Base-by-base conservation (phyloP, 1,140 invertebrate species). In the Orius insidiosus region DNA sequence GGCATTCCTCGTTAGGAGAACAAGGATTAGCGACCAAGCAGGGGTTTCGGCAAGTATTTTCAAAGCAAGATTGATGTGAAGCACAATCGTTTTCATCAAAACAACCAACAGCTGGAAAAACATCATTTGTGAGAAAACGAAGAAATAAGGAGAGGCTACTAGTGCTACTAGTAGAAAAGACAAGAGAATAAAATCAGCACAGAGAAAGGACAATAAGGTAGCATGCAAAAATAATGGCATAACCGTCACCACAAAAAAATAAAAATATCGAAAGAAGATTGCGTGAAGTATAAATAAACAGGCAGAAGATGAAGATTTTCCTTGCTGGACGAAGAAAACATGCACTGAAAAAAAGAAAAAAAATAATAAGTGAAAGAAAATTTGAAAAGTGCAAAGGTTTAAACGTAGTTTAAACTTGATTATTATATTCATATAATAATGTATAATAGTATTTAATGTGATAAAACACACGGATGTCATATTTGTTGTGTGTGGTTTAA, bases 21-120 rank as follows among this genome's bases (percentile, higher is more conserved):
- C 82, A 86, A 1, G 79, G 78, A 55, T 79, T 81, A 11, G 69
- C 65, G 45, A 69, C 61, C 9, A 65, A 65, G 58, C 80, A 84
- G 9, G 79, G 80, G 60, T 83, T 84, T 32, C 75, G 66, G 55
- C 86, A 90, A 46, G 76, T 70, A 4, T 76, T 70, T 57, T 78
- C 72, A 49, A 85, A 67, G 58, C 87, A 92, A 34, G 82, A 76
- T 61, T 82, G 69, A 53, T 77, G 73, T 7, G 64, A 59, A 6
- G 79, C 70, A 60, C 86, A 92, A 47, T 82, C 75, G 43, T 68
- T 63, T 59, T 82, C 70, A 14, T 69, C 68, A 41, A 67, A 58
- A 58, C 83, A 86, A 59, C 75, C 78, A 52, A 78, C 68, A 65
- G 78, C 78, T 72, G 55, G 35, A 56, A 50, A 38, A 30, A 46